Base-by-base conservation (phyloP, 2,113 vertebrate genomes). In the Tor tambroides region DNA sequence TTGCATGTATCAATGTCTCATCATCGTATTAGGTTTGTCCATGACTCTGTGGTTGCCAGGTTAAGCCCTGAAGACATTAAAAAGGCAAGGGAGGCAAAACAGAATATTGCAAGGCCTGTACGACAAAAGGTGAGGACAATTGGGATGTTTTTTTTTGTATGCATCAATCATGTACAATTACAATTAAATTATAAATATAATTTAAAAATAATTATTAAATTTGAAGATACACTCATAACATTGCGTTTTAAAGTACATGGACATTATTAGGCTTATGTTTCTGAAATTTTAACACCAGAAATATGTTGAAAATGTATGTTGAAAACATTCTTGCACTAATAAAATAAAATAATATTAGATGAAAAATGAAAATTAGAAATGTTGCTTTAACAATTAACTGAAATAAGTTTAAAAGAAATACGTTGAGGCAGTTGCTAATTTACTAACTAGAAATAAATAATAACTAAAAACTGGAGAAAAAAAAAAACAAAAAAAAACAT, bases 21-120 rank as follows among this genome's bases (percentile, higher is more conserved):
- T 56, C n/a, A 38, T 15, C 88, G 80, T 79, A 10, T 23, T 5
- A 91, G 95, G 84, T 93, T 88, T 35, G 51, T 92, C 4, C 94
- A 94, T 17, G 92, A 95, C 86, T 91, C 94, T 0, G 91, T 91
- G 3, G 86, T 93, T 56, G 89, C 93, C 83, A 92, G 95, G 56
- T 94, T 97, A 56, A 93, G 93, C 7, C 91, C 94, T 0, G 96
- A 97, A 35, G 96, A 97, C 90, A 95, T 98, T 59, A 94, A 93
- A 91, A 96, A 95, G 85, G 96, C 96, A 28, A 90, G 97, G 5
- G 96, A 96, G 77, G 90, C 95, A 4, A 95, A 96, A 76, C 89
- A 90, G 81, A 90, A 91, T 12, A 81, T 91, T 28, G 80, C 86
- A 88, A 94, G 91, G 87, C 93, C 92, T 6, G 88, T 90, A 15